Conservation (phyloP, 1,140 invertebrate genomes). For the Semibalanus balanoides region DNA sequence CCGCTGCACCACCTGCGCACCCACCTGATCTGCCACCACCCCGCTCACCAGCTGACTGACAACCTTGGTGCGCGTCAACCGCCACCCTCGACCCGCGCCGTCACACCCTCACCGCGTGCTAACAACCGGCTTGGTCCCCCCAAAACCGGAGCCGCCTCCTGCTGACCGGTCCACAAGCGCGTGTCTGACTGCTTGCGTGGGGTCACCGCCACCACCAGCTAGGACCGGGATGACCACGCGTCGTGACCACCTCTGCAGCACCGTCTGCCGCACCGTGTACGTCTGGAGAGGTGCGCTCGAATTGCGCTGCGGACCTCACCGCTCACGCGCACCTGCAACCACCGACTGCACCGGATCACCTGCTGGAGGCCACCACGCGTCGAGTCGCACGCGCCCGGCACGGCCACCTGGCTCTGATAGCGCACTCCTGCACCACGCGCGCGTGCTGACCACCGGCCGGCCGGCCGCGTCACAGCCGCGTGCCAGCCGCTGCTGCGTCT, state of each 20-base stretch:
- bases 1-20: background rate
- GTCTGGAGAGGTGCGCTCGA: background rate
- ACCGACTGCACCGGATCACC: background rate
- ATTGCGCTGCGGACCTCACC: background rate
- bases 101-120: background rate
- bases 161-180: background rate
- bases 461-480: background rate
- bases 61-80: background rate
- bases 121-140: background rate
- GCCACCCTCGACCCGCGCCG: too few relatives aligned
- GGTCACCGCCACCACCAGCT: background rate
- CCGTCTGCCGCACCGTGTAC: background rate
- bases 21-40: background rate
- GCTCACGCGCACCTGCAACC: slow-evolving; percentile 1
- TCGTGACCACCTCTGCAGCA: background rate
- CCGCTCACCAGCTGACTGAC: background rate
- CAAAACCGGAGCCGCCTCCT: background rate
- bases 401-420: background rate
- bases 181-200: background rate
- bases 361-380: background rate
- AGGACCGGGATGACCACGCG: background rate
- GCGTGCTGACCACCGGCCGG: background rate
- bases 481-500: background rate
- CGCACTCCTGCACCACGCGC: background rate
- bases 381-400: background rate